Evolutionary conservation across 2,113 vertebrate genomes (phyloP).

Genomic region (Phainopepla nitens): DNA sequence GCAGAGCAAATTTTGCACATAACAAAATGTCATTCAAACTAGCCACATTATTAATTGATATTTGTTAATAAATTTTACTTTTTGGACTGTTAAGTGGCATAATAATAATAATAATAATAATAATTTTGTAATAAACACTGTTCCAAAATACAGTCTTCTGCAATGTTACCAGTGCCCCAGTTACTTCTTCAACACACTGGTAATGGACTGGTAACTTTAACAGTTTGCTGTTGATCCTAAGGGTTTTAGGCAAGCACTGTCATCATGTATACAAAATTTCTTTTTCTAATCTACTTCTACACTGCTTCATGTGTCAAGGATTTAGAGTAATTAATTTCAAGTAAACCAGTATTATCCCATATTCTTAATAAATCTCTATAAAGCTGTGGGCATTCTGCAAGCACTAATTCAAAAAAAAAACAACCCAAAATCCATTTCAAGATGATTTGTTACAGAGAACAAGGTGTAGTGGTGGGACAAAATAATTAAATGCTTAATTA

Average conservation of each 20-base stretch:
- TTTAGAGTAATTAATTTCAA: conserved; percentile 38
- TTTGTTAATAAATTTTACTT: neutral
- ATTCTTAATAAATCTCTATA: conserved; percentile 3
- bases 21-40: neutral
- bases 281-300: conserved; percentile 1
- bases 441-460: neutral
- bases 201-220: neutral
- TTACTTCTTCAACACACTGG: neutral
- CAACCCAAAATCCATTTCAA: neutral
- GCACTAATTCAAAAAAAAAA: neutral
- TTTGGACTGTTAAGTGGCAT: neutral
- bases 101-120: neutral
- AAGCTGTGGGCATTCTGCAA: neutral
- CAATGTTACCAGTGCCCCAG: neutral
- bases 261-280: neutral
- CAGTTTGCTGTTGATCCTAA: neutral
- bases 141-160: neutral
- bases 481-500: conserved; percentile 13
- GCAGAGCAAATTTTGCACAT: neutral
- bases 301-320: neutral
- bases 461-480: neutral
- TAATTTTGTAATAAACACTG: neutral
- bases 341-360: conserved; percentile 11
- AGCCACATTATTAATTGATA: neutral
- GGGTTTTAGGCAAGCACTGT: neutral